Conservation (phyloP, 92 coral and sea anemone genomes). For the Virgularia gustaviana region DNA sequence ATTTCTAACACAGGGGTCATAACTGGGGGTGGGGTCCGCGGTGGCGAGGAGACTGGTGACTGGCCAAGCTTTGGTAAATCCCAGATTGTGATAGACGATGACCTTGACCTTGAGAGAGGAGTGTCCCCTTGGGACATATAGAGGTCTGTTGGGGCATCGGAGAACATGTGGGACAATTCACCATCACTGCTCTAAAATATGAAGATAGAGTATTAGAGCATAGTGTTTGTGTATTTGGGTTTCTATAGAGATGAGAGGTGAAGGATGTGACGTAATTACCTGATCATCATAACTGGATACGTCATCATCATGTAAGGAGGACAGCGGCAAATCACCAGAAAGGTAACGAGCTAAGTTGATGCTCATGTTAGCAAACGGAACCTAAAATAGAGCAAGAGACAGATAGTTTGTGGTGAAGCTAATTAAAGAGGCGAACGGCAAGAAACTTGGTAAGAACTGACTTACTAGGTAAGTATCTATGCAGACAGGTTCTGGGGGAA, state of each 20-base stretch:
- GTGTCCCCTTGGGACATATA: constrained; percentile 79
- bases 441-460: neutral
- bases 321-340: constrained; percentile 79
- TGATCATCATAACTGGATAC: neutral
- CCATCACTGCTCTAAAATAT: constrained; percentile 47
- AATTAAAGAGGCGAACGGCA: neutral
- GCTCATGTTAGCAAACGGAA: constrained; percentile 87
- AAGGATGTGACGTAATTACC: neutral
- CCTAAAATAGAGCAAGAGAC: constrained; percentile 45
- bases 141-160: constrained; percentile 96
- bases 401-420: neutral
- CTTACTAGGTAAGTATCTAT: constrained; percentile 93
- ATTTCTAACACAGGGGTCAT: constrained; percentile 22
- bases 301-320: neutral
- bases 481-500: constrained; percentile 88
- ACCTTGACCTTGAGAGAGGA: constrained; percentile 70
- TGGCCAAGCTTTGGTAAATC: constrained; percentile 82
- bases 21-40: constrained; percentile 92
- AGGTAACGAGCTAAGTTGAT: constrained; percentile 77
- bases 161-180: constrained; percentile 70
- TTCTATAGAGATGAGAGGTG: neutral
- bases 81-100: constrained; percentile 66
- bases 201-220: neutral
- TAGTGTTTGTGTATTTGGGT: neutral
- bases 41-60: constrained; percentile 94